These are phyloP conservation scores for Planococcus citri DNA, from an alignment of 1,140 invertebrate species.

Conservation along the genomic window DNA sequence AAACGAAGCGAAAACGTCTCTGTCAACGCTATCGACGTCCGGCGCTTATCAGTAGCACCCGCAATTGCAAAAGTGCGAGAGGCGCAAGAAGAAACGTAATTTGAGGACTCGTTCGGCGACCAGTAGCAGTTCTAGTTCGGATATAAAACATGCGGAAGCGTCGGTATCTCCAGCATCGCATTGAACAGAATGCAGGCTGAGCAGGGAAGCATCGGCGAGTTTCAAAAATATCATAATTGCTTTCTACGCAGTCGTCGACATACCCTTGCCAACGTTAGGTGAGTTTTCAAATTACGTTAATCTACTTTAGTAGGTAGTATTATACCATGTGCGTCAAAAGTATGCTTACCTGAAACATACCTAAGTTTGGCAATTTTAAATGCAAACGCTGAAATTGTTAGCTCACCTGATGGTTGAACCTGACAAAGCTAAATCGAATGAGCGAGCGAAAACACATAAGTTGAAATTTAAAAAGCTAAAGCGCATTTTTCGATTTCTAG, in stretches of 20 bases:
- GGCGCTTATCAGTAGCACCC: background rate
- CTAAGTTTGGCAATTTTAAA: too few relatives aligned
- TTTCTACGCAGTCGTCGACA: constrained; percentile 68
- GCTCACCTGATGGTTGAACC: too few relatives aligned
- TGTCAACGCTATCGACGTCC: background rate
- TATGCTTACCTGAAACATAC: too few relatives aligned
- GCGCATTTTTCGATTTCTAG: too few relatives aligned
- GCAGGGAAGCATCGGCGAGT: constrained; percentile 71
- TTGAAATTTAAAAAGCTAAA: too few relatives aligned
- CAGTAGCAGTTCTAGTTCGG: constrained; percentile 32
- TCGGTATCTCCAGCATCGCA: constrained; percentile 28
- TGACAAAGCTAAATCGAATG: too few relatives aligned
- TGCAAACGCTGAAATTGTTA: too few relatives aligned
- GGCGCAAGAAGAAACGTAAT: constrained; percentile 29
- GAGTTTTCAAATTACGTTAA: too few relatives aligned
- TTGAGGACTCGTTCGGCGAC: constrained; percentile 35
- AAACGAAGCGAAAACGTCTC: constrained; percentile 20
- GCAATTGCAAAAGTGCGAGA: constrained; percentile 1
- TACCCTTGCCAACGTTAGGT: constrained; percentile 77
- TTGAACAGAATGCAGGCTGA: constrained; percentile 69
- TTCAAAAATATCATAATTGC: constrained; percentile 70
- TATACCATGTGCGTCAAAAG: too few relatives aligned
- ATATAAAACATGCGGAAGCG: constrained; percentile 30
- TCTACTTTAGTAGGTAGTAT: too few relatives aligned
- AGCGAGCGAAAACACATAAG: too few relatives aligned